Evolutionary conservation across 2,888 invertebrate genomes (phyloP).

Genomic region (Lithophane leautieri): DNA sequence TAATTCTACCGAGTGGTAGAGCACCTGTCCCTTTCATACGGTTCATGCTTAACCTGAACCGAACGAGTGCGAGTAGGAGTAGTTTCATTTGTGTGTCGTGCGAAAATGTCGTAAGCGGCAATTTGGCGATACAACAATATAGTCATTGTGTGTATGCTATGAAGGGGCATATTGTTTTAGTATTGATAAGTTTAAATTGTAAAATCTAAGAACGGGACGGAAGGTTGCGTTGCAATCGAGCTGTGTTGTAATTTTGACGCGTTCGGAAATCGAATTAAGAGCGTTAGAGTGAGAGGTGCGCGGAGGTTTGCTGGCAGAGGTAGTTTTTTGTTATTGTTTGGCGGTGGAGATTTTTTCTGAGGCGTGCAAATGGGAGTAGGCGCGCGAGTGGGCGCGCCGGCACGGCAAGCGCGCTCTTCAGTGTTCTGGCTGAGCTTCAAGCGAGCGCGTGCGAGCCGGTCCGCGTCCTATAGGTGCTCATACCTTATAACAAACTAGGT

Average conservation of each 20-base stretch:
- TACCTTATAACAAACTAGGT: constrained; percentile 67
- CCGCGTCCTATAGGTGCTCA: constrained; percentile 76
- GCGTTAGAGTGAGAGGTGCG: constrained; percentile 89
- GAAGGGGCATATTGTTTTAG: constrained; percentile 52
- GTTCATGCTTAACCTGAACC: constrained; percentile 89
- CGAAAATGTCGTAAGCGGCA: constrained; percentile 72
- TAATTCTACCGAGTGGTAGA: constrained; percentile 88
- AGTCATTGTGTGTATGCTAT: constrained; percentile 52
- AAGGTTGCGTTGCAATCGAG: constrained; percentile 88
- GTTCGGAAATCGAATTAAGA: constrained; percentile 90
- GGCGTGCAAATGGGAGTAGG: constrained; percentile 90
- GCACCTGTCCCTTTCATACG: constrained; percentile 90
- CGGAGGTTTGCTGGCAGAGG: constrained; percentile 84
- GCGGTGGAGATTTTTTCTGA: constrained; percentile 88
- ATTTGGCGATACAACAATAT: constrained; percentile 57
- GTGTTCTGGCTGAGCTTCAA: constrained; percentile 90
- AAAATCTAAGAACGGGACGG: constrained; percentile 84
- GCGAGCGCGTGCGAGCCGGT: constrained; percentile 87
- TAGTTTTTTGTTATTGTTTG: constrained; percentile 89
- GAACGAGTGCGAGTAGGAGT: constrained; percentile 90
- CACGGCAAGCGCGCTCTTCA: constrained; percentile 90
- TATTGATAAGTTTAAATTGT: constrained; percentile 61
- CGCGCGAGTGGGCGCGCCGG: constrained; percentile 89
- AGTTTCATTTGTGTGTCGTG: constrained; percentile 76
- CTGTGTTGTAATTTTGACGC: constrained; percentile 88